Evolutionary conservation across 2,888 invertebrate species (phyloP), one percentile per base, ranked within the genome.

Genomic region (Spilarctia lutea): DNA sequence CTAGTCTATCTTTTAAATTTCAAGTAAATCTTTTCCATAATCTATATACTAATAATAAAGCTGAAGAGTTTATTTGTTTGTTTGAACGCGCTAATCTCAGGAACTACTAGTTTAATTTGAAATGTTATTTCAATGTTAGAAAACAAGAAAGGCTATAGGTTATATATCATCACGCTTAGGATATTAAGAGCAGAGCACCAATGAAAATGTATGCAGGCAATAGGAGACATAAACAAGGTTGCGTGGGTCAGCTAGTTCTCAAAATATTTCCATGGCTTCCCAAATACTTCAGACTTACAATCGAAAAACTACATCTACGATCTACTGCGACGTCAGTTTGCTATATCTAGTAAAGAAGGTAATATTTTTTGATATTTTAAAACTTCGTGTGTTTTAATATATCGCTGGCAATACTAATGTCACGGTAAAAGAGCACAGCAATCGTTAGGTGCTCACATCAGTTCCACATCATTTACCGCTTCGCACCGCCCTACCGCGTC

Each of bases 391-490:
- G n/a, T 63, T 63, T 30, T 63, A 30, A 13, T 69, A n/a, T 3
- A 39, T 20, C 24, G 27, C 42, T 71, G 71, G 63, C 71, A 63
- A 71, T 63, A 60, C 71, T 63, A 71, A 63, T 67, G 84, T 86
- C 81, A 83, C 86, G 85, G 88, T 88, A 87, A 91, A 89, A 89
- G 90, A 87, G 87, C 87, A 87, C 86, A 87, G 90, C 88, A 91
- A 92, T 92, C 92, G 92, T 91, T 91, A 92, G 90, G 88, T 90
- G 88, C 85, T 88, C 89, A 85, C 91, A 90, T 92, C 89, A 90
- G 91, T 92, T 91, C 91, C 91, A 85, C 91, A 80, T 93, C 93
- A 93, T 93, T 93, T 90, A 89, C 80, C 87, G 67, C 60, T 4
- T 10, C 56, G 11, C 63, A 63, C 65, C 52, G 69, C 73, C 65